Base-by-base conservation (phyloP, 1,140 invertebrate species). In the Lepidurus packardi region DNA sequence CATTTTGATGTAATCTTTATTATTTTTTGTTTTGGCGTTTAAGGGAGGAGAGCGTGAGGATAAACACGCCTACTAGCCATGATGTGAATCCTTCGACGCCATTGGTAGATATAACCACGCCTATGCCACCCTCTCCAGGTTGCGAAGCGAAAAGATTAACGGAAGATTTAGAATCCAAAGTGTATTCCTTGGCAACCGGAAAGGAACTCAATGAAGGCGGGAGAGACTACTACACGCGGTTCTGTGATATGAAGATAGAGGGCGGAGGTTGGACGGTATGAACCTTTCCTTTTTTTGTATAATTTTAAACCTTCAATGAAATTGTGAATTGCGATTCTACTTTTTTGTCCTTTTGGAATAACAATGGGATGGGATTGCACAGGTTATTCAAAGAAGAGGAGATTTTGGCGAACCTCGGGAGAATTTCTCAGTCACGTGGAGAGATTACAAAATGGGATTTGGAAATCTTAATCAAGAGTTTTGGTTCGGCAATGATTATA, bases 401-500 rank as follows among this genome's bases (percentile, higher is more conserved):
- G 77, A 83, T 79, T 83, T 80, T 65, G 82, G 81, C 7, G 80
- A 80, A 21, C 81, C 82, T 2, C 78, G 80, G 45, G 80, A 83
- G 41, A 87, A 89, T 81, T 91, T 91, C 80, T 89, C 87, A 82
- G 83, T 87, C 73, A 84, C 84, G 45, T 91, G 90, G 90, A 80
- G 85, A 10, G 87, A 89, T 43, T 91, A 91, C 83, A 88, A 88
- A 77, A 78, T 83, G 8, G 90, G 90, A 25, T 91, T 91, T 81
- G 89, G 90, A 3, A 82, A 86, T 80, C 80, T 89, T 13, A 79
- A 85, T 21, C 79, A 81, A 43, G 89, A 91, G 78, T 91, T 90
- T 81, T 91, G 90, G 90, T 86, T 90, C 44, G 90, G 90, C 25
- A 90, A 90, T 81, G 88, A 91, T 73, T 87, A 88, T 74, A 86